Conservation (phyloP, 2,797 vertebrate genomes). For the Poecilia velifera region DNA sequence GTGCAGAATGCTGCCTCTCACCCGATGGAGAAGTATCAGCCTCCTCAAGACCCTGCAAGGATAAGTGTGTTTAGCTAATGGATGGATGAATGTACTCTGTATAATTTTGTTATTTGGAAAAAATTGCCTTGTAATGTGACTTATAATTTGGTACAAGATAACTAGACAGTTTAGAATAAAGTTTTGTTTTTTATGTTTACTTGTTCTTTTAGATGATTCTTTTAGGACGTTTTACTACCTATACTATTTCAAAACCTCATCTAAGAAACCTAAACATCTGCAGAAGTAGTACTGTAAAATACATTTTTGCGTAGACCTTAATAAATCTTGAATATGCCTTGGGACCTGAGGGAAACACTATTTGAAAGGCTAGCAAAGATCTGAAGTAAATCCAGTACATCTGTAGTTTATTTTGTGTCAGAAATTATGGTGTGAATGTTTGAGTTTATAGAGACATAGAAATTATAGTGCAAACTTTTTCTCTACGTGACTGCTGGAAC, state of each 20-base stretch:
- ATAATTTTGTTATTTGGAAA: background rate
- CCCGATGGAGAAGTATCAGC: too few species aligned
- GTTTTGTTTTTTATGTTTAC: background rate
- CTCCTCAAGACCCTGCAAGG: too few species aligned
- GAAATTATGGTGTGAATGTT: conserved; percentile 14
- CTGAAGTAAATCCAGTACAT: conserved; percentile 24
- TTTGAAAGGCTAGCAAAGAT: conserved; percentile 24
- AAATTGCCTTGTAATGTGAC: background rate
- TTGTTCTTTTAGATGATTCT: background rate
- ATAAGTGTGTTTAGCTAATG: too few species aligned
- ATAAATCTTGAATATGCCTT: conserved; percentile 34
- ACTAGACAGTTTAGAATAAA: background rate
- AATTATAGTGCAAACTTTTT: conserved; percentile 16
- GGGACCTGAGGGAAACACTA: conserved; percentile 18
- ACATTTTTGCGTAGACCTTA: conserved; percentile 15
- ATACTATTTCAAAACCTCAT: conserved; percentile 5
- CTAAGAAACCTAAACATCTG: conserved; percentile 18
- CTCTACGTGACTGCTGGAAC: conserved; percentile 19
- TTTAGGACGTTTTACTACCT: background rate
- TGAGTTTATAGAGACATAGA: conserved; percentile 15
- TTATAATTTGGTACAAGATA: background rate
- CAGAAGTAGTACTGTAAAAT: conserved; percentile 19
- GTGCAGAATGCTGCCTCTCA: too few species aligned
- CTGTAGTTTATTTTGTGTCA: conserved; percentile 23
- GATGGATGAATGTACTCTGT: background rate